Percentiles rank a stretch among this genome's conserved stretches.
Conservation (phyloP, 1,140 invertebrate genomes). For the Leptopilina boulardi region DNA sequence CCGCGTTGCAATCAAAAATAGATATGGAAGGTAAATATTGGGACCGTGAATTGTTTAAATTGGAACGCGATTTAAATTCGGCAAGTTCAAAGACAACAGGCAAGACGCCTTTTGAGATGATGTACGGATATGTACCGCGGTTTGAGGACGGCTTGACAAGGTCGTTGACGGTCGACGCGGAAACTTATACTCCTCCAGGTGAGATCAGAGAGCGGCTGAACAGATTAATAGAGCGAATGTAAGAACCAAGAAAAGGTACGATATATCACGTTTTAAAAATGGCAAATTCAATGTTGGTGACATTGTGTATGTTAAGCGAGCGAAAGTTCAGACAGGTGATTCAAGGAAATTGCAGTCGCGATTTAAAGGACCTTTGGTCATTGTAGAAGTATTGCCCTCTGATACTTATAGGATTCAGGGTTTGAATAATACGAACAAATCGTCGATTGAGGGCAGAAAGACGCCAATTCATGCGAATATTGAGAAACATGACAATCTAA, state of each 20-base stretch:
- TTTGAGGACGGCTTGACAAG: slow-evolving; percentile 33
- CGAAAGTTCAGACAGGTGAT: background rate
- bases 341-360: background rate
- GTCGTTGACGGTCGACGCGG: background rate
- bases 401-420: background rate
- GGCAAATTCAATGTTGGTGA: background rate
- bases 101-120: slow-evolving; percentile 34
- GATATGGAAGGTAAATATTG: slow-evolving; percentile 9
- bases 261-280: background rate
- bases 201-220: background rate
- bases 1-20: slow-evolving; percentile 22
- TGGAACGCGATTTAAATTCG: slow-evolving; percentile 47
- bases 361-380: background rate
- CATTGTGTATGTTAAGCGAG: background rate
- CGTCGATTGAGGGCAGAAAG: no score
- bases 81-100: slow-evolving; percentile 42
- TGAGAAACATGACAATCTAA: no score
- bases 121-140: slow-evolving; percentile 42
- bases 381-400: background rate
- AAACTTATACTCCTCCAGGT: background rate
- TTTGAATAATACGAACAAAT: background rate
- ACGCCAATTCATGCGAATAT: no score
- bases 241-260: background rate
- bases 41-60: slow-evolving; percentile 24
- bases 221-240: background rate